Evolutionary conservation across 2,888 invertebrate species (phyloP).

Genomic region (Drosophila longiperda): DNA sequence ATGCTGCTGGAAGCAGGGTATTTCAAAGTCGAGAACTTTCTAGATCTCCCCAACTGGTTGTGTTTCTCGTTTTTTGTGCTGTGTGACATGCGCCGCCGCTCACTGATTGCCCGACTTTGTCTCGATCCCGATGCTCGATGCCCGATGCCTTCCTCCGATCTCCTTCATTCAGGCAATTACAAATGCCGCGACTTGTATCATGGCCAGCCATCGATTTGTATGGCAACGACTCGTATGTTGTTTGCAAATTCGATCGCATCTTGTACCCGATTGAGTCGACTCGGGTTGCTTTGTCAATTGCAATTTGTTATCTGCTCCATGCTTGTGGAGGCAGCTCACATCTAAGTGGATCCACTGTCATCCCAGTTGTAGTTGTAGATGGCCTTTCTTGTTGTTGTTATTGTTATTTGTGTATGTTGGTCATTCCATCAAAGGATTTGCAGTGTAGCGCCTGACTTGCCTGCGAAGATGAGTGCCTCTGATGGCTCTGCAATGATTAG

Average conservation of each 20-base stretch:
- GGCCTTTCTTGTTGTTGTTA: slow-evolving; percentile 16
- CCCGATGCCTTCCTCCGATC: slow-evolving; percentile 12
- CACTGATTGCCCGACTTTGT: slow-evolving; percentile 69
- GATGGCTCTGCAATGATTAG: slow-evolving; percentile 52
- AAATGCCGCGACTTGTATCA: slow-evolving; percentile 81
- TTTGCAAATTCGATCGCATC: slow-evolving; percentile 83
- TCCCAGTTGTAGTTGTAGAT: slow-evolving; percentile 38
- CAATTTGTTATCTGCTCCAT: slow-evolving; percentile 80
- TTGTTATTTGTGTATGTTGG: slow-evolving; percentile 24
- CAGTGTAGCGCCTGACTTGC: slow-evolving; percentile 48
- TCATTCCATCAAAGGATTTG: slow-evolving; percentile 65
- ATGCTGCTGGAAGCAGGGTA: slow-evolving; percentile 1
- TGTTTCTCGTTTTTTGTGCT: slow-evolving; percentile 34
- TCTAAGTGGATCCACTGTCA: slow-evolving; percentile 17
- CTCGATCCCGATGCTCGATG: slow-evolving; percentile 13
- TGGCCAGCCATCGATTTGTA: slow-evolving; percentile 81
- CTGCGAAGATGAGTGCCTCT: slow-evolving; percentile 26
- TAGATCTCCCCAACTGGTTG: background rate
- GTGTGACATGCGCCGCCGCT: slow-evolving; percentile 75
- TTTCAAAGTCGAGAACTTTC: background rate
- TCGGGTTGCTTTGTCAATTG: slow-evolving; percentile 82
- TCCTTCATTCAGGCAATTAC: slow-evolving; percentile 62
- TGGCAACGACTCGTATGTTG: slow-evolving; percentile 66
- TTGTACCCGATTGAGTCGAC: slow-evolving; percentile 68
- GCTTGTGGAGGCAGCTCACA: slow-evolving; percentile 35